These are phyloP conservation scores for Lordiphosa mommai DNA, from an alignment of 1,140 invertebrate genomes.

Conservation along the genomic window DNA sequence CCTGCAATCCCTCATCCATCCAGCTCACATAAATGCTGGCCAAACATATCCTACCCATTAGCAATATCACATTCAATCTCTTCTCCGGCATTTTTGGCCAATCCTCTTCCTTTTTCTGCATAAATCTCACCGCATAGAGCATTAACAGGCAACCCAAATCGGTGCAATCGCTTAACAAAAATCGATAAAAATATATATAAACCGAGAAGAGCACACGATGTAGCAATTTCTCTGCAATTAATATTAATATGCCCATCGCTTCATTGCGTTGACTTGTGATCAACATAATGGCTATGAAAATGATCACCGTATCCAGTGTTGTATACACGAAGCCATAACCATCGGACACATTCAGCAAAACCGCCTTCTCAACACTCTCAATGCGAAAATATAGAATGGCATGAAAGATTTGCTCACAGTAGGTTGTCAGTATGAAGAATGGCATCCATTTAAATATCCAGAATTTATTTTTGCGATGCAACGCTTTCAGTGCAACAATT, in stretches of 20 bases:
- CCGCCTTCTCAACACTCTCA: conserved; percentile 4
- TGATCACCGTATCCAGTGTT: conserved; percentile 5
- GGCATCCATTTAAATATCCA: not conserved
- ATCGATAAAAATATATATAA: conserved; percentile 13
- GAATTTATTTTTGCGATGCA: not conserved
- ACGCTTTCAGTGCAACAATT: not conserved
- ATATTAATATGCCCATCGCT: conserved; percentile 13
- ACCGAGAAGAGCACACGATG: conserved; percentile 18
- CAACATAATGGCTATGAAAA: not conserved
- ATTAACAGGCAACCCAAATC: conserved; percentile 31
- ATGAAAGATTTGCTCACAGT: conserved; percentile 8
- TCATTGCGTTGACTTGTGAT: not conserved
- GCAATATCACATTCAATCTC: not conserved
- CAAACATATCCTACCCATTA: conserved; percentile 21
- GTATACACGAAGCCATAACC: conserved; percentile 15
- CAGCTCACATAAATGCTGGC: conserved; percentile 10
- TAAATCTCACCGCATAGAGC: conserved; percentile 19
- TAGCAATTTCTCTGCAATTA: conserved; percentile 21
- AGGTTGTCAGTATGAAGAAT: conserved; percentile 12
- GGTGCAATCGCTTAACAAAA: conserved; percentile 19
- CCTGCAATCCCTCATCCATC: conserved; percentile 14
- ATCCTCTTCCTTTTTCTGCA: not conserved
- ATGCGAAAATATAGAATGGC: not conserved
- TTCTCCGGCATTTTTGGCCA: not conserved
- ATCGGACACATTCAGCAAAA: conserved; percentile 5